These are phyloP conservation scores for Aleiodes alternator DNA, from an alignment of 2,888 invertebrate species.

Conservation along the genomic window DNA sequence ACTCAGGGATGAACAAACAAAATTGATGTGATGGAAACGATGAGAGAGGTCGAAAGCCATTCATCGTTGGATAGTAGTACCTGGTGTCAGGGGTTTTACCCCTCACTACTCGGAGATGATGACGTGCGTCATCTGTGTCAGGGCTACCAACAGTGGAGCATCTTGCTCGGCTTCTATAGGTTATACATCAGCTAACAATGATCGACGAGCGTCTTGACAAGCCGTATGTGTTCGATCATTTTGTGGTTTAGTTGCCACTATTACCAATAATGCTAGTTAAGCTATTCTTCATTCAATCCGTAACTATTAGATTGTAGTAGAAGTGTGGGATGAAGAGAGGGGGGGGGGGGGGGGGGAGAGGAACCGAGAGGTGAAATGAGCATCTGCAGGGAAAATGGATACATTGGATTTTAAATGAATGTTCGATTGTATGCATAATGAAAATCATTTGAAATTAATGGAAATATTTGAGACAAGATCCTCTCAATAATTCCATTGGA, in stretches of 20 bases:
- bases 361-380: not conserved
- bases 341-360: too few relatives aligned
- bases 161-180: conserved; percentile 18
- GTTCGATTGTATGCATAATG: too few relatives aligned
- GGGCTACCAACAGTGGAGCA: conserved; percentile 22
- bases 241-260: conserved; percentile 23
- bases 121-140: conserved; percentile 36
- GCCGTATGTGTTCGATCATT: conserved; percentile 28
- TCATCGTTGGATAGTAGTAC: conserved; percentile 21
- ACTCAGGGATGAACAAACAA: not conserved
- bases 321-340: too few relatives aligned
- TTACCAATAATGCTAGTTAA: conserved; percentile 20
- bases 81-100: not conserved
- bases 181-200: conserved; percentile 38
- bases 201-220: conserved; percentile 38
- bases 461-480: too few relatives aligned
- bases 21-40: conserved; percentile 19
- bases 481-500: too few relatives aligned
- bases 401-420: too few relatives aligned
- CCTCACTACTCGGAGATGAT: conserved; percentile 33
- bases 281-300: conserved; percentile 18
- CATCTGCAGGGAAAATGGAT: too few relatives aligned
- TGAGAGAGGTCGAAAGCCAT: conserved; percentile 12
- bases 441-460: too few relatives aligned
- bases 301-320: not conserved